A percentile compares a stretch with the other conserved stretches of the same genome.
Evolutionary conservation across 2,113 vertebrate species (phyloP).

Genomic region (Ornithorhynchus anatinus): DNA sequence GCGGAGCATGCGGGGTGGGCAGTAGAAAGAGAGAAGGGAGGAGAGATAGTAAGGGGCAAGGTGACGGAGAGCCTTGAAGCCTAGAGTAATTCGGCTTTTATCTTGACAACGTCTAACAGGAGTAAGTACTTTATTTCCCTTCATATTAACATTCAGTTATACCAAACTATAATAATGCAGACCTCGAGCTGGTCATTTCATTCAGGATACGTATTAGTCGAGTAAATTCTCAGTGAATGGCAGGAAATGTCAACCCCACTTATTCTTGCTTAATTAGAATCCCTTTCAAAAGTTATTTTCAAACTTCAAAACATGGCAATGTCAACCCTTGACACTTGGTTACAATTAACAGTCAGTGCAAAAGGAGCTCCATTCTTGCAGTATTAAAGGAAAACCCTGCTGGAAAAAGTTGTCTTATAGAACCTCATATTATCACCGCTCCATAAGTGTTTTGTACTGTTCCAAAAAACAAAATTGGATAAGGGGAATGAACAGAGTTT

Average conservation of each 20-base stretch:
- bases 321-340: constrained; percentile 37
- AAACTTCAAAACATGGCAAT: constrained; percentile 58
- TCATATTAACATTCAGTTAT: not conserved
- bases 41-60: no score
- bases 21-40: no score
- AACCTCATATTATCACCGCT: constrained; percentile 11
- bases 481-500: not conserved
- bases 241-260: constrained; percentile 52
- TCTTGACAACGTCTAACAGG: not conserved
- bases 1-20: no score
- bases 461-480: not conserved
- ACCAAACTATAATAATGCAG: not conserved
- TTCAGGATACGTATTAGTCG: constrained; percentile 17
- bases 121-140: constrained; percentile 33
- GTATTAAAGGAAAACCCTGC: constrained; percentile 12
- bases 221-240: constrained; percentile 11
- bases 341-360: constrained; percentile 12
- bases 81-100: not conserved
- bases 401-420: constrained; percentile 5
- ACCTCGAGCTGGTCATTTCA: constrained; percentile 11
- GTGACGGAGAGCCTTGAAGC: no score
- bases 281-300: constrained; percentile 42
- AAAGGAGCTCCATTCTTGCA: not conserved
- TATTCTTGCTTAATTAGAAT: constrained; percentile 57
- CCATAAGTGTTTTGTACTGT: not conserved